These are phyloP conservation scores for Brachylomia viminalis DNA, from an alignment of 2,888 invertebrate genomes.

Conservation along the genomic window DNA sequence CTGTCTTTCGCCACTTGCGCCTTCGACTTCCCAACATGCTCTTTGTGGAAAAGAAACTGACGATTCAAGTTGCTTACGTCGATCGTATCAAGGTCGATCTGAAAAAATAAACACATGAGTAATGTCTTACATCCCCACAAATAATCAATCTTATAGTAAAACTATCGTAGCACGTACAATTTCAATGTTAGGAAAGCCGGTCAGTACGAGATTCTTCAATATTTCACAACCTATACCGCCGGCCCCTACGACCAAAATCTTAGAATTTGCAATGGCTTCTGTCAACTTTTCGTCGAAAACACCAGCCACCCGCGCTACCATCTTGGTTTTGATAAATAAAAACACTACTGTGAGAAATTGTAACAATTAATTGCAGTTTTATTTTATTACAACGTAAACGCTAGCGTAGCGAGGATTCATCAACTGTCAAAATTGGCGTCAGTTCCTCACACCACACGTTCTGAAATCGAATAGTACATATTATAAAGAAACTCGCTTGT, in stretches of 20 bases:
- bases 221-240: conserved; percentile 99
- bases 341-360: conserved; percentile 53
- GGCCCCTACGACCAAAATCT: conserved; percentile 97
- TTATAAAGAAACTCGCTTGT: neutral
- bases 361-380: conserved; percentile 64
- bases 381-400: conserved; percentile 68
- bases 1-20: conserved; percentile 97
- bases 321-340: conserved; percentile 76
- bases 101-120: conserved; percentile 78
- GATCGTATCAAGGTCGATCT: conserved; percentile 99
- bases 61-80: conserved; percentile 99
- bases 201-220: conserved; percentile 98
- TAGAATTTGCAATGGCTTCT: conserved; percentile 92
- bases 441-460: conserved; percentile 67
- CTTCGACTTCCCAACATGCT: conserved; percentile 99
- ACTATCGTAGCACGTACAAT: conserved; percentile 92
- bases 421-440: conserved; percentile 83
- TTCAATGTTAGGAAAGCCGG: conserved; percentile 98
- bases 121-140: conserved; percentile 3
- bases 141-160: conserved; percentile 17
- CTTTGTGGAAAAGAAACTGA: conserved; percentile 99
- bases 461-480: conserved; percentile 43
- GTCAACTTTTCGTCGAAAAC: conserved; percentile 92
- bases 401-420: conserved; percentile 66
- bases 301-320: conserved; percentile 93